A percentile compares a stretch with the other conserved stretches of the same genome.
Evolutionary conservation across 2,888 invertebrate species (phyloP).

Genomic region (Napeogenes inachia): DNA sequence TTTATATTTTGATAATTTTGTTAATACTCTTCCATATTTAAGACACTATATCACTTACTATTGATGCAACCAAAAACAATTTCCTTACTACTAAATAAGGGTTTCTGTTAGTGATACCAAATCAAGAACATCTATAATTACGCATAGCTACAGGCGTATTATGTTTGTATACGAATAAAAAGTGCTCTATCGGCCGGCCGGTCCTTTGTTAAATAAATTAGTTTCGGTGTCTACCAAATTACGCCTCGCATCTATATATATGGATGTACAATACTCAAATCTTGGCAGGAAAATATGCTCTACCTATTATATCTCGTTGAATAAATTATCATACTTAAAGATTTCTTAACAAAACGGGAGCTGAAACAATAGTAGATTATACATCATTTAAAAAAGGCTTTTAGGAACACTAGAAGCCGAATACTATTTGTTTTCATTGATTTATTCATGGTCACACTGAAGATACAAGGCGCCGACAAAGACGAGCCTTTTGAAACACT

Average conservation of each 20-base stretch:
- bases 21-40: too few species aligned
- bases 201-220: constrained; percentile 79
- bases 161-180: constrained; percentile 73
- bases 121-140: constrained; percentile 54
- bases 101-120: constrained; percentile 39
- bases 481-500: constrained; percentile 64
- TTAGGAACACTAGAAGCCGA: constrained; percentile 73
- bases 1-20: too few species aligned
- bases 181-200: constrained; percentile 71
- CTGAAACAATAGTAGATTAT: constrained; percentile 68
- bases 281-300: constrained; percentile 72
- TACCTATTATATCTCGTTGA: constrained; percentile 64
- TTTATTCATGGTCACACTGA: constrained; percentile 72
- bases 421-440: constrained; percentile 77
- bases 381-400: constrained; percentile 60
- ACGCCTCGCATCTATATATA: constrained; percentile 74
- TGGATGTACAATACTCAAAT: constrained; percentile 66
- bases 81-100: background rate
- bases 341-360: constrained; percentile 61
- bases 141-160: constrained; percentile 52
- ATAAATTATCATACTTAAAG: constrained; percentile 71
- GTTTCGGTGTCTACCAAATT: constrained; percentile 79
- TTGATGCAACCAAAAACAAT: background rate
- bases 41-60: too few species aligned
- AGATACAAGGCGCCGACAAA: constrained; percentile 70